Evolutionary conservation across 2,797 vertebrate species (phyloP), one percentile per base, ranked within the genome.

Genomic region (Syngnathus acus): DNA sequence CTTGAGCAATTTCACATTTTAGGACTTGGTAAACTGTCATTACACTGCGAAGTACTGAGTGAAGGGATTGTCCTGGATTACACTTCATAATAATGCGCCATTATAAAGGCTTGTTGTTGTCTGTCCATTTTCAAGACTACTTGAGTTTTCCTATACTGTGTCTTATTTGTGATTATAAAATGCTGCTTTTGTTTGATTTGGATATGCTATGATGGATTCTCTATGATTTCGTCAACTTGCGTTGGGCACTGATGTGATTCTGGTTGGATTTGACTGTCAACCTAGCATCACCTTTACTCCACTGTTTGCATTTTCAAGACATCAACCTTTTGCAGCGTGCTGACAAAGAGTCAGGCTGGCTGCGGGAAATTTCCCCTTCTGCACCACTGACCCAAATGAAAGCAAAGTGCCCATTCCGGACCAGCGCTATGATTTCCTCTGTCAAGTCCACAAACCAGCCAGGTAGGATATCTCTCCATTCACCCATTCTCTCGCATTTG

Each of bases 351-450:
- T 87, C 93, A 94, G 79, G 93, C 92, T 1, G 91, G 32, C 94
- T 68, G 95, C 95, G 58, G 95, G 97, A 85, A 94, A 97, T 79
- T 95, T 98, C 81, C 95, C 95, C 66, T 98, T 98, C 93, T 96
- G 95, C 89, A 97, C 95, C 81, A 96, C 95, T 89, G 95, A 98
- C 88, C 95, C 95, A 81, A 96, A 98, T 82, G 95, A 98, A 91
- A 97, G 95, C 88, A 91, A 94, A 89, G 94, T 97, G 69, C 94
- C 94, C 84, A 93, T 96, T 87, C 95, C 94, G 79, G 94, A 95
- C 88, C 92, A 93, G 84, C 92, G 94, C 89, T 96, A 92, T 91
- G 94, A 95, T 83, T 97, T 95, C 88, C 92, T 98, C 40, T 95
- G 93, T 85, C 91, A 93, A 78, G 94, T 94, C 83, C 94, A 95